Conservation (phyloP, 2,888 invertebrate species). For the Dasypogon diadema region DNA sequence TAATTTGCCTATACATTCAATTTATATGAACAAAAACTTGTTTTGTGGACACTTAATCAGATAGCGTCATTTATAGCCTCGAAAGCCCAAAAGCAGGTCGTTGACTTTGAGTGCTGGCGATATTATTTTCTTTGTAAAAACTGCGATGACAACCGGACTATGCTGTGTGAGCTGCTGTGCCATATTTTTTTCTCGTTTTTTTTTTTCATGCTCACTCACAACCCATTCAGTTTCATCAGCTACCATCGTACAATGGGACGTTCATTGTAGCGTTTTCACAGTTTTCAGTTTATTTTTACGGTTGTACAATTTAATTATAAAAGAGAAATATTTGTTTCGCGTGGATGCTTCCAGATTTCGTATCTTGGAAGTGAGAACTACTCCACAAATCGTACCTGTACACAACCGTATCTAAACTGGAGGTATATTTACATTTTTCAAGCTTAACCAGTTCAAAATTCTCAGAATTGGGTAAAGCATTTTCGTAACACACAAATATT, state of each 20-base stretch:
- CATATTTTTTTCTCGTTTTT: neutral
- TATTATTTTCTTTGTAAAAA: conserved; percentile 33
- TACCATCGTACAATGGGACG: neutral
- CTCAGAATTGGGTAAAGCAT: too few species aligned
- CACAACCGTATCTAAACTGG: too few species aligned
- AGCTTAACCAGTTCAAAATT: too few species aligned
- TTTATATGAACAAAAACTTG: conserved; percentile 18
- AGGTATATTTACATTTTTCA: too few species aligned
- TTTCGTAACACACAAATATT: too few species aligned
- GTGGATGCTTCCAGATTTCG: too few species aligned
- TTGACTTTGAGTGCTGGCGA: conserved; percentile 4
- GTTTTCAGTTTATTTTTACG: conserved; percentile 34
- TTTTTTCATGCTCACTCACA: neutral
- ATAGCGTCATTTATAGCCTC: conserved; percentile 28
- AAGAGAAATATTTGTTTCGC: neutral
- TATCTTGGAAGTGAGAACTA: too few species aligned
- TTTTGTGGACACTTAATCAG: conserved; percentile 34
- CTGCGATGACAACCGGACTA: neutral
- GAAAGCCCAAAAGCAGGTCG: conserved; percentile 25
- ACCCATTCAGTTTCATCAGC: neutral
- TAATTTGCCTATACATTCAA: conserved; percentile 3
- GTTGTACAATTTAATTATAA: conserved; percentile 32
- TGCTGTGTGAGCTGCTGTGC: neutral
- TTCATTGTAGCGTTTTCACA: conserved; percentile 30
- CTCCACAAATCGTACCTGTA: too few species aligned